Conservation (phyloP, 2,797 vertebrate species). For the Gymnoscopelus microlampas region DNA sequence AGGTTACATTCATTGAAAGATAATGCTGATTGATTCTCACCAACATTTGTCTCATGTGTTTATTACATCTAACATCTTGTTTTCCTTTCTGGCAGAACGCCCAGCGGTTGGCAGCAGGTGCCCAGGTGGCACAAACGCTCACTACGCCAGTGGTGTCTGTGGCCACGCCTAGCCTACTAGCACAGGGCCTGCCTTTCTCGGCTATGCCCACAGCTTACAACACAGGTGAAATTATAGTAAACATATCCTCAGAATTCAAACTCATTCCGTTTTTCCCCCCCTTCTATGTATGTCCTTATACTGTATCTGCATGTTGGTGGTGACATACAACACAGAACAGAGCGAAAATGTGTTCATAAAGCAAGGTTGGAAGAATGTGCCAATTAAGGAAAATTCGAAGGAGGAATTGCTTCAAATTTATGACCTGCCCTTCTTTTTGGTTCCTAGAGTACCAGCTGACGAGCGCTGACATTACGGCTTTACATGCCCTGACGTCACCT, state of each 20-base stretch:
- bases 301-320: too few species aligned
- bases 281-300: too few species aligned
- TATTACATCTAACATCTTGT: slow-evolving; percentile 27
- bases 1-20: neutral
- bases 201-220: slow-evolving; percentile 97
- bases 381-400: too few species aligned
- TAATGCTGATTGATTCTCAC: slow-evolving; percentile 2
- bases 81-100: slow-evolving; percentile 84
- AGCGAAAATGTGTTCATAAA: too few species aligned
- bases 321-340: too few species aligned
- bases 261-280: too few species aligned
- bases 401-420: neutral
- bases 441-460: slow-evolving; percentile 94
- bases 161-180: slow-evolving; percentile 94
- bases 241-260: too few species aligned
- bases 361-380: too few species aligned
- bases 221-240: slow-evolving; percentile 85
- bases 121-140: slow-evolving; percentile 91
- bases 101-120: slow-evolving; percentile 89
- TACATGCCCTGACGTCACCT: slow-evolving; percentile 93
- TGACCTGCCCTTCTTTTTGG: neutral
- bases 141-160: slow-evolving; percentile 97
- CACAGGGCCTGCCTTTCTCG: slow-evolving; percentile 89
- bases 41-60: neutral
- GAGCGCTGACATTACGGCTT: slow-evolving; percentile 93